These are phyloP conservation scores for Amniataba percoides DNA, from an alignment of 2,797 vertebrate species.

Conservation along the genomic window DNA sequence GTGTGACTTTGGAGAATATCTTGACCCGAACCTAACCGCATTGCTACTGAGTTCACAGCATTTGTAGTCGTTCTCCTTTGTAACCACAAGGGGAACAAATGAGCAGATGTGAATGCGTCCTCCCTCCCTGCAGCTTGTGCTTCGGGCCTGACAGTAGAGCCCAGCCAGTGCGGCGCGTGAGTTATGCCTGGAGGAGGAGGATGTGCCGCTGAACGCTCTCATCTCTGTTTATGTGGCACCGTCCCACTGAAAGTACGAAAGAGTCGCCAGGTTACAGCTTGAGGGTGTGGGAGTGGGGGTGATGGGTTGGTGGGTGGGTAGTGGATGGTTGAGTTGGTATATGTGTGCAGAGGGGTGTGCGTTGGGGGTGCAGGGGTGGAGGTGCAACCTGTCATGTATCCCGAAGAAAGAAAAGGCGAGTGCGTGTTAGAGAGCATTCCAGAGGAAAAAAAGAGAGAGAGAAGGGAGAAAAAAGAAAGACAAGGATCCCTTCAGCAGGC, in stretches of 20 bases:
- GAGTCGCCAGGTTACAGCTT: constrained; percentile 71
- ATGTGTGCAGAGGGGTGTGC: constrained; percentile 4
- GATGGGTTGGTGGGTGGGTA: constrained; percentile 30
- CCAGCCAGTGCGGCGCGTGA: not conserved
- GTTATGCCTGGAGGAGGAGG: constrained; percentile 4
- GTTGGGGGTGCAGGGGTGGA: constrained; percentile 4
- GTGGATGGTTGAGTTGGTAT: constrained; percentile 33
- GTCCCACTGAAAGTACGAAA: constrained; percentile 72
- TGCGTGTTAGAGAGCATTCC: constrained; percentile 69
- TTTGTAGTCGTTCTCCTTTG: constrained; percentile 10
- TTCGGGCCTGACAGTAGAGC: constrained; percentile 14
- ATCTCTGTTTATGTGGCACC: constrained; percentile 74
- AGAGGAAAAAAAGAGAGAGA: constrained; percentile 32
- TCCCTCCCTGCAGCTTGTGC: constrained; percentile 4
- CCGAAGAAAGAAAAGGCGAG: constrained; percentile 67
- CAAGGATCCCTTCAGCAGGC: constrained; percentile 80
- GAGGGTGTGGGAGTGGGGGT: constrained; percentile 24
- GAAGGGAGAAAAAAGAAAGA: constrained; percentile 65
- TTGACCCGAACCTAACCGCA: constrained; percentile 3
- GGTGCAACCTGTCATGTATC: constrained; percentile 77
- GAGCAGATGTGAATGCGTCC: constrained; percentile 26
- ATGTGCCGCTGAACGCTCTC: constrained; percentile 51
- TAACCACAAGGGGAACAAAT: constrained; percentile 62
- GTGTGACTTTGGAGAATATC: constrained; percentile 18
- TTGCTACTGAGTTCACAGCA: not conserved